Evolutionary conservation across 1,140 invertebrate genomes (phyloP), one percentile per base, ranked within the genome.

Genomic region (Drusus annulatus): DNA sequence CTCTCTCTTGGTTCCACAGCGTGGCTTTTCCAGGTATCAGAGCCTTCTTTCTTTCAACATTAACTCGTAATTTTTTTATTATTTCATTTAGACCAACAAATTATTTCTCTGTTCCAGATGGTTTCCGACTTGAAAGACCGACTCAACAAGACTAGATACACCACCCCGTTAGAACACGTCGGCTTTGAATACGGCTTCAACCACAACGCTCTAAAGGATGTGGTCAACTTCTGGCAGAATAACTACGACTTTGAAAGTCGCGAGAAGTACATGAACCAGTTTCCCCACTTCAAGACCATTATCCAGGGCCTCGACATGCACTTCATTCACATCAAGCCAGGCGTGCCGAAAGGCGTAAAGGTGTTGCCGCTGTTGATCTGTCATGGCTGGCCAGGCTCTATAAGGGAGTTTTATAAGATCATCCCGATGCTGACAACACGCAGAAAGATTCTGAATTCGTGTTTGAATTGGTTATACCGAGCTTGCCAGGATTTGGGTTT

Each of bases 361-460:
- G 89, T 95, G 2, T 60, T 93, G 10, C 94, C 94, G 1, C 62
- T 96, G n/a, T 82, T 97, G 0, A 36, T 97, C 0, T 81, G 95
- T 0, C 96, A 97, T 84, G 96, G 96, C 8, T 98, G 95, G 96
- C 96, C 96, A 3, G 95, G 95, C 52, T 95, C 94, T 0, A 87
- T 97, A 3, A 90, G 93, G 50, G 95, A 97, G 85, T 97, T 96
- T 85, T 93, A 94, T 78, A 93, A 94, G 85, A 89, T 95, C 4
- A 93, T 96, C 79, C 95, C 95, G 0, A 52, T 94, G 21, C 84
- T 97, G 13, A 94, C 92, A 0, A 91, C 89, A 8, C 89, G 0
- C 87, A 88, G 78, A 80, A 87, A 0, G 90, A 89, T 6, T 86
- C 88, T 15, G 89, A 94, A 77, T 93, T 94, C 79, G 94, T 95